phyloP scores from a whole-genome alignment of 2,113 vertebrate species.

The Myrmophylax atrothorax region DNA sequence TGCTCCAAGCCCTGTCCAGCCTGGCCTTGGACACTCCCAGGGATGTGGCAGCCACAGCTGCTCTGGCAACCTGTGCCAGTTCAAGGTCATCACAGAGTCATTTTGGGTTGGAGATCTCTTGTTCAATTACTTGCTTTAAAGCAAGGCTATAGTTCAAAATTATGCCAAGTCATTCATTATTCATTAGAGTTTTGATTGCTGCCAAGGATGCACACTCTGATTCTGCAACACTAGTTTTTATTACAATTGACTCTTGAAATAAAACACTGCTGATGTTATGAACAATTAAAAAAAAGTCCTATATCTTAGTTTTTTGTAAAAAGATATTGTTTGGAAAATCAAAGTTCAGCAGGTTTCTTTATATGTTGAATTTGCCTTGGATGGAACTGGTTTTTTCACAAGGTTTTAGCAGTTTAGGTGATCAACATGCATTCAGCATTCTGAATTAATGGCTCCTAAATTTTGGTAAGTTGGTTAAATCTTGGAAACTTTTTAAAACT shows the following conservation, averaged over 20 bases:
- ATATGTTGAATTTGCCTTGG: background rate
- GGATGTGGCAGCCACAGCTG: background rate
- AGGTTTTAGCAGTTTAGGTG: background rate
- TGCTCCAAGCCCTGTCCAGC: background rate
- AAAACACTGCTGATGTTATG: background rate
- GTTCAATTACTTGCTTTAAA: background rate
- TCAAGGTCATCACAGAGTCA: background rate
- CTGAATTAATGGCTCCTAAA: background rate
- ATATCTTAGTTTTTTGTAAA: background rate
- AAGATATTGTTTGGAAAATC: background rate
- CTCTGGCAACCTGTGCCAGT: background rate
- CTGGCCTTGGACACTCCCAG: background rate
- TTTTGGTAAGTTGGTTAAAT: background rate
- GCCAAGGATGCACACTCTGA: background rate
- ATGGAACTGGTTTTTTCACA: background rate
- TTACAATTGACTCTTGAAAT: background rate
- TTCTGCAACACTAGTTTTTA: background rate
- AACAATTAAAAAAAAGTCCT: background rate
- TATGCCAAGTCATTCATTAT: background rate
- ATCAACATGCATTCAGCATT: background rate
- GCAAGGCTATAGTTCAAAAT: background rate
- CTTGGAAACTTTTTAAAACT: rapidly evolving
- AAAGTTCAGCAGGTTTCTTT: background rate
- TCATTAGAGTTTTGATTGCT: background rate
- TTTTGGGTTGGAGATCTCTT: background rate